Conservation (phyloP, 2,113 vertebrate genomes). For the Canis aureus region DNA sequence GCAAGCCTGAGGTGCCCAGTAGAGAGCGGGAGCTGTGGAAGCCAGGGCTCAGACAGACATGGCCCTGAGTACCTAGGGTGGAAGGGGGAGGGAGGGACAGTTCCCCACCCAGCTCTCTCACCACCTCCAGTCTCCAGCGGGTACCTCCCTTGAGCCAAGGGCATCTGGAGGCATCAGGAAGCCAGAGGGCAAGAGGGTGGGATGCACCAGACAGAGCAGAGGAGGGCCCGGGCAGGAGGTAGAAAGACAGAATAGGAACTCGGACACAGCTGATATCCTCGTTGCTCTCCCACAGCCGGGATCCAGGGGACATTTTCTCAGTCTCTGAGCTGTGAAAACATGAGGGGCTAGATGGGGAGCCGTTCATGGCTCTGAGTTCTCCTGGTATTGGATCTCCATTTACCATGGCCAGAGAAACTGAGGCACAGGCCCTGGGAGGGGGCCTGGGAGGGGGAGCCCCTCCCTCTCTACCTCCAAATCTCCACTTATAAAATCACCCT, state of each 20-base stretch:
- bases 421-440: not conserved
- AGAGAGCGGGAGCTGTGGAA: not conserved
- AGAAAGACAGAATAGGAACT: not conserved
- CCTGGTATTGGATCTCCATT: not conserved
- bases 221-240: not conserved
- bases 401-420: too few relatives aligned
- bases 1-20: not conserved
- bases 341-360: not conserved
- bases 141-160: not conserved
- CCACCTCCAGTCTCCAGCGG: not conserved
- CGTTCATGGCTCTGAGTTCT: not conserved
- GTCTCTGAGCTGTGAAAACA: not conserved
- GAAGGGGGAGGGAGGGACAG: too few relatives aligned
- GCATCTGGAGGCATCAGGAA: not conserved
- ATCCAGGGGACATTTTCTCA: not conserved
- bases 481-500: not conserved
- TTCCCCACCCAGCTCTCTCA: not conserved
- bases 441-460: too few relatives aligned
- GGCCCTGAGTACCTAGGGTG: not conserved
- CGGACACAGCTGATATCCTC: not conserved
- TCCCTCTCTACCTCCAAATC: not conserved
- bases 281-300: not conserved
- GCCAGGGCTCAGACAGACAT: not conserved
- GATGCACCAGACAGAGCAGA: not conserved
- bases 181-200: not conserved